Conservation (phyloP, 35 echinoderm and acorn worm genomes). For the Patiria miniata region DNA sequence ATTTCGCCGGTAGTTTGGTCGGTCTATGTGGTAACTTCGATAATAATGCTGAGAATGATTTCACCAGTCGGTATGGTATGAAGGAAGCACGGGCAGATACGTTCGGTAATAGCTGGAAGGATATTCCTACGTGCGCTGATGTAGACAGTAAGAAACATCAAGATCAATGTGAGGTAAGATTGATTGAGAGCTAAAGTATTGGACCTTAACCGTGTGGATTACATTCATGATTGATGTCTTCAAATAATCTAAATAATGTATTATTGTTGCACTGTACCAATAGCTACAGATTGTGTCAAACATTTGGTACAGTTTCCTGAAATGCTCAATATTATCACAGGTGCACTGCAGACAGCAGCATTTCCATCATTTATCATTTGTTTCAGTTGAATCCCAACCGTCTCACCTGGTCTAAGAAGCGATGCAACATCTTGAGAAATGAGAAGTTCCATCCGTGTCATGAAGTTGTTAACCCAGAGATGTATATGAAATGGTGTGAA, state of each 20-base stretch:
- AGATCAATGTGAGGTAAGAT: constrained; percentile 25
- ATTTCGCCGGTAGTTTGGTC: constrained; percentile 31
- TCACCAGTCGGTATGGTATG: constrained; percentile 57
- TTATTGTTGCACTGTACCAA: no score
- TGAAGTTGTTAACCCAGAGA: constrained; percentile 27
- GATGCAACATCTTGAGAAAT: constrained; percentile 71
- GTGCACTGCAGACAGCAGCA: background rate
- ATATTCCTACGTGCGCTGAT: background rate
- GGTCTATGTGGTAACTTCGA: constrained; percentile 87
- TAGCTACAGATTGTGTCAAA: no score
- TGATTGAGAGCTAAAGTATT: no score
- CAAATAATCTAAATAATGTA: no score
- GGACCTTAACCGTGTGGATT: no score
- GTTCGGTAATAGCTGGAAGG: constrained; percentile 85
- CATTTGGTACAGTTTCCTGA: no score
- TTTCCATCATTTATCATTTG: background rate
- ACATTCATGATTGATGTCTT: no score
- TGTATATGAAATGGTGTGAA: constrained; percentile 53
- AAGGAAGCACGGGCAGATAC: constrained; percentile 41
- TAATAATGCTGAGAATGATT: constrained; percentile 51
- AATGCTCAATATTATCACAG: no score
- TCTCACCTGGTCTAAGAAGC: constrained; percentile 62
- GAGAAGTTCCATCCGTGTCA: constrained; percentile 62
- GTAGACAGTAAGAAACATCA: background rate
- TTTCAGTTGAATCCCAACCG: constrained; percentile 54